Conservation (phyloP, 2,888 invertebrate genomes). For the Acleris laterana region DNA sequence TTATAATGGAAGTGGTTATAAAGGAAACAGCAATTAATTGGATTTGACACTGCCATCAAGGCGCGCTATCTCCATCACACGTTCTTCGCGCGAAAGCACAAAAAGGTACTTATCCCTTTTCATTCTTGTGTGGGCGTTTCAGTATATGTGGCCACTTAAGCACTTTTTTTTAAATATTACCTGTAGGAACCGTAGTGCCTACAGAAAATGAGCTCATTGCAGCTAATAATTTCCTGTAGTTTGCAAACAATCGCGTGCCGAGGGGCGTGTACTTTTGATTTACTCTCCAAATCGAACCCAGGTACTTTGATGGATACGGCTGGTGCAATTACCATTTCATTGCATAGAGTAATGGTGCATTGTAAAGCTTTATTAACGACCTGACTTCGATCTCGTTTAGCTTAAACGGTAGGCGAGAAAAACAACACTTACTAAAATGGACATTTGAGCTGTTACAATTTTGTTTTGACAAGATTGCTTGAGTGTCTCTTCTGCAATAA, state of each 20-base stretch:
- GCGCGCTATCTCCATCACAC: too few relatives aligned
- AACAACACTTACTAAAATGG: not conserved
- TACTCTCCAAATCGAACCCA: conserved; percentile 40
- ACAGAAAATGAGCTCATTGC: not conserved
- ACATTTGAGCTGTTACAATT: not conserved
- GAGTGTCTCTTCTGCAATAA: not conserved
- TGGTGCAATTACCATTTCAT: conserved; percentile 51
- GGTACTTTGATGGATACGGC: conserved; percentile 48
- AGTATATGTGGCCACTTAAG: too few relatives aligned
- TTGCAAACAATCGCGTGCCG: conserved; percentile 39
- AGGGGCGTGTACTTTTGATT: conserved; percentile 46
- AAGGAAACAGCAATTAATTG: too few relatives aligned
- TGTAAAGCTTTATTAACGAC: conserved; percentile 53
- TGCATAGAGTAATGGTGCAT: conserved; percentile 46
- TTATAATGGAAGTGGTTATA: too few relatives aligned
- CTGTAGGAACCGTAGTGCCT: not conserved
- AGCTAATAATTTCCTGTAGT: conserved; percentile 9
- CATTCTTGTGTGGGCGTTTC: too few relatives aligned
- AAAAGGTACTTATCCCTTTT: too few relatives aligned
- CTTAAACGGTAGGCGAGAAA: not conserved
- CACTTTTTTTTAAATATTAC: too few relatives aligned
- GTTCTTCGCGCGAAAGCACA: too few relatives aligned
- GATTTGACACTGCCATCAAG: too few relatives aligned
- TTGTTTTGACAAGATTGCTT: conserved; percentile 10
- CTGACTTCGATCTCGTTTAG: conserved; percentile 40